Conservation (phyloP, 2,113 vertebrate genomes). For the Mungos mungo region DNA sequence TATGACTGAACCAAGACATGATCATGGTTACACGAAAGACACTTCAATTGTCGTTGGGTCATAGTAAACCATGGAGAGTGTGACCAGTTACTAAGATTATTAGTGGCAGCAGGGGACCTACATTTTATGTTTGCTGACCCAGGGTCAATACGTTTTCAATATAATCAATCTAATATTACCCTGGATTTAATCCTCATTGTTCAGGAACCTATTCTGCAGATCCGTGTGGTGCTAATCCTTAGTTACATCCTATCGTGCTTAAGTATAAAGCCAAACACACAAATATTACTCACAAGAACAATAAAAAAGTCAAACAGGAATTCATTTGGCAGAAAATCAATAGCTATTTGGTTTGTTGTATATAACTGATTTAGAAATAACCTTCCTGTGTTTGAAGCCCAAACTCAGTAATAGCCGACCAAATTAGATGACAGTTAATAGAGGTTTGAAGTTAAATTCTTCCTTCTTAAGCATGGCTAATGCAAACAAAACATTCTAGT, state of each 20-base stretch:
- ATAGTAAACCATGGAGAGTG: background rate
- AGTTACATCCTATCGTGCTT: background rate
- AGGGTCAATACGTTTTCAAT: background rate
- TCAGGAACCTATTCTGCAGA: background rate
- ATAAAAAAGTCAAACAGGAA: background rate
- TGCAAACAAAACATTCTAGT: background rate
- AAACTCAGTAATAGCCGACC: constrained; percentile 12
- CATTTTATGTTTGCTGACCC: background rate
- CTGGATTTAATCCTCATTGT: background rate
- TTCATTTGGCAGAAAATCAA: constrained; percentile 61
- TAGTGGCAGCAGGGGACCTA: background rate
- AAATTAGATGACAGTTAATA: constrained; percentile 4
- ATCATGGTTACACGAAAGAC: background rate
- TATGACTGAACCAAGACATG: background rate
- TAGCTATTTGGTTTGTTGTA: background rate
- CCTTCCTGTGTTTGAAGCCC: background rate
- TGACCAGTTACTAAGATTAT: background rate
- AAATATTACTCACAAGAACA: background rate
- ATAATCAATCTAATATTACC: background rate
- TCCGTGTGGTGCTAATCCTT: background rate
- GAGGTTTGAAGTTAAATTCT: constrained; percentile 21
- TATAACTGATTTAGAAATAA: constrained; percentile 29
- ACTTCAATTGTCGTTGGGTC: background rate
- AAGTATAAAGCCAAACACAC: constrained; percentile 34
- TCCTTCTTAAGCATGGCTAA: background rate